Evolutionary conservation across 2,888 invertebrate genomes (phyloP).

Genomic region (Heliconius aoede): DNA sequence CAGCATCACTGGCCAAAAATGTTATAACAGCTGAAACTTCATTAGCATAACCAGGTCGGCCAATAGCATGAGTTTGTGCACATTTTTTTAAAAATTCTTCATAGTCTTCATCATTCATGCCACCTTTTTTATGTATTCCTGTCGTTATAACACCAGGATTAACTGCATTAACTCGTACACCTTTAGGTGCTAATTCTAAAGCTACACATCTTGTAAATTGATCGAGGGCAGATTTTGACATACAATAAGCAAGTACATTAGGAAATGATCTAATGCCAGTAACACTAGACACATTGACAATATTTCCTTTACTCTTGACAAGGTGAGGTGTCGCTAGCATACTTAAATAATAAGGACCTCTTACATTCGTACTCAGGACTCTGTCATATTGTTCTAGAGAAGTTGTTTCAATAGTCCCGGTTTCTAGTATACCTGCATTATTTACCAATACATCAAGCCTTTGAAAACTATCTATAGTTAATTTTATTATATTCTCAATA

Average conservation of each 20-base stretch:
- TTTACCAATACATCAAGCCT: slow-evolving; percentile 91
- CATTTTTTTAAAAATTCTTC: slow-evolving; percentile 90
- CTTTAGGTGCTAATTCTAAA: slow-evolving; percentile 90
- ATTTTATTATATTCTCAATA: slow-evolving; percentile 85
- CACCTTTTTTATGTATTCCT: slow-evolving; percentile 91
- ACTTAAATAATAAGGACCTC: slow-evolving; percentile 90
- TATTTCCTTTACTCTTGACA: slow-evolving; percentile 89
- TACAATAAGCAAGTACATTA: slow-evolving; percentile 93
- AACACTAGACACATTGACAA: slow-evolving; percentile 97
- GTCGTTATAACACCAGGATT: slow-evolving; percentile 97
- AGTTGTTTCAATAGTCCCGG: slow-evolving; percentile 92
- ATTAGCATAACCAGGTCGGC: slow-evolving; percentile 90
- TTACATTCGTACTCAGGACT: slow-evolving; percentile 93
- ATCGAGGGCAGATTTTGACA: slow-evolving; percentile 97
- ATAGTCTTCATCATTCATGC: slow-evolving; percentile 91
- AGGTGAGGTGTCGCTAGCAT: slow-evolving; percentile 93
- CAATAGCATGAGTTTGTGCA: slow-evolving; percentile 94
- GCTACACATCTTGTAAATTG: slow-evolving; percentile 96
- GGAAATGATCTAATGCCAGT: slow-evolving; percentile 94
- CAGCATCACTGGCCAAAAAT: slow-evolving; percentile 93
- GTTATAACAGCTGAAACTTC: slow-evolving; percentile 95
- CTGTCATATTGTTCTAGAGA: slow-evolving; percentile 92
- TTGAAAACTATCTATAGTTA: slow-evolving; percentile 86
- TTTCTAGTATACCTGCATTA: slow-evolving; percentile 93
- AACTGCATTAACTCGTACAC: slow-evolving; percentile 94